Evolutionary conservation across 2,888 invertebrate species (phyloP).

Genomic region (Nezara viridula): DNA sequence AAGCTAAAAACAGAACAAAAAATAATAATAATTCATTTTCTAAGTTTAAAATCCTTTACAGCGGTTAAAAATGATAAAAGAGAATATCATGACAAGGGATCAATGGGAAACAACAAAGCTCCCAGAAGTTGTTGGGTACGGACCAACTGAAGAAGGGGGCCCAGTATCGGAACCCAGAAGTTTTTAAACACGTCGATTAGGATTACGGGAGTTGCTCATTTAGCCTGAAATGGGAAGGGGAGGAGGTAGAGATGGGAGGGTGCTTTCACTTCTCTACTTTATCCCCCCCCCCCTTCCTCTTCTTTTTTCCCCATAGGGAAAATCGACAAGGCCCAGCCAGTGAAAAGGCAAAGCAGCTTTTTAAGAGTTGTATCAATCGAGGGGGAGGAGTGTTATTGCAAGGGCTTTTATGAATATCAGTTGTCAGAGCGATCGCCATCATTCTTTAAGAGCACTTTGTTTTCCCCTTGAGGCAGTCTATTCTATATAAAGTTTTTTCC

Average conservation of each 20-base stretch:
- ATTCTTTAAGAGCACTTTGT: neutral
- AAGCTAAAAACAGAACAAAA: no score
- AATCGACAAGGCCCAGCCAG: neutral
- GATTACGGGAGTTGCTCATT: constrained; percentile 30
- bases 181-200: constrained; percentile 38
- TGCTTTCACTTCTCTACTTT: constrained; percentile 14
- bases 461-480: neutral
- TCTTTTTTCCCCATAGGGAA: neutral
- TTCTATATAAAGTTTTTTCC: neutral
- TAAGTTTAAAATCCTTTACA: no score
- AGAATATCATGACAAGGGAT: neutral
- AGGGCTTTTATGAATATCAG: neutral
- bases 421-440: neutral
- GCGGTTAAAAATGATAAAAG: neutral
- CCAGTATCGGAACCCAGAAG: neutral
- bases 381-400: neutral
- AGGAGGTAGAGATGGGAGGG: neutral
- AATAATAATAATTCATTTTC: no score
- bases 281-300: neutral
- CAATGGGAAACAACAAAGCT: neutral
- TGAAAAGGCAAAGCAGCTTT: constrained; percentile 26
- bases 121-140: neutral
- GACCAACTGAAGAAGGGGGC: neutral
- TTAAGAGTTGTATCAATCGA: neutral
- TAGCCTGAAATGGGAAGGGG: neutral